Percentiles rank a stretch among this genome's conserved stretches.
phyloP scores from a whole-genome alignment of 2,113 vertebrate genomes.

The Merops nubicus region DNA sequence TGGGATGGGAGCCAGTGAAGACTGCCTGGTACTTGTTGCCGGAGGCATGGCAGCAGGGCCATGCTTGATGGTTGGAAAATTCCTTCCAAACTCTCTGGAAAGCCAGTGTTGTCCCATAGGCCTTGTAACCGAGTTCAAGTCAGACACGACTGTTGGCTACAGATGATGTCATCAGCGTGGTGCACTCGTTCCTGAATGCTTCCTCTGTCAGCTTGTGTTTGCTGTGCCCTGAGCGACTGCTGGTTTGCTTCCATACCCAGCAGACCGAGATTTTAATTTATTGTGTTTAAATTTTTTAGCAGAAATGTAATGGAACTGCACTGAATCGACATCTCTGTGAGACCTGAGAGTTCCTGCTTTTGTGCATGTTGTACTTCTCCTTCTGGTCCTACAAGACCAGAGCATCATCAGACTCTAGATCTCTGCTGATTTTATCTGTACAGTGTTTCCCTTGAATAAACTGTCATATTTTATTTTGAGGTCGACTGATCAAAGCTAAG shows the following conservation, averaged over 20 bases:
- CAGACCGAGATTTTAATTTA: conserved; percentile 17
- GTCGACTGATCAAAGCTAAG: conserved; percentile 27
- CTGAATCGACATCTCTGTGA: background rate
- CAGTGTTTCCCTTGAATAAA: background rate
- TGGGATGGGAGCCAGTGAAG: accelerated
- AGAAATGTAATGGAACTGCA: conserved; percentile 19
- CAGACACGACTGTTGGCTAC: background rate
- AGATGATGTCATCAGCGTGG: background rate
- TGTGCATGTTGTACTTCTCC: background rate
- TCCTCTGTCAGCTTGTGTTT: conserved; percentile 7
- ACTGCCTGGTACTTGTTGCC: background rate
- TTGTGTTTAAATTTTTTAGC: conserved; percentile 53
- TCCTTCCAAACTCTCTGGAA: background rate
- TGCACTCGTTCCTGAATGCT: background rate
- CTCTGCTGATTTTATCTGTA: background rate
- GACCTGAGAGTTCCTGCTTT: background rate
- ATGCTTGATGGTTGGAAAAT: background rate
- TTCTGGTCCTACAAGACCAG: background rate
- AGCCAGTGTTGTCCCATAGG: background rate
- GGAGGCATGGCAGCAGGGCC: background rate
- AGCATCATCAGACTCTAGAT: background rate
- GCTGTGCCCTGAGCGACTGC: background rate
- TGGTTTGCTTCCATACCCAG: conserved; percentile 32
- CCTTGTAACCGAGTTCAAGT: background rate
- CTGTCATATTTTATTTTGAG: conserved; percentile 36